Evolutionary conservation across 2,888 invertebrate genomes (phyloP), one percentile per base, ranked within the genome.

Genomic region (Poecilobothrus nobilitatus): DNA sequence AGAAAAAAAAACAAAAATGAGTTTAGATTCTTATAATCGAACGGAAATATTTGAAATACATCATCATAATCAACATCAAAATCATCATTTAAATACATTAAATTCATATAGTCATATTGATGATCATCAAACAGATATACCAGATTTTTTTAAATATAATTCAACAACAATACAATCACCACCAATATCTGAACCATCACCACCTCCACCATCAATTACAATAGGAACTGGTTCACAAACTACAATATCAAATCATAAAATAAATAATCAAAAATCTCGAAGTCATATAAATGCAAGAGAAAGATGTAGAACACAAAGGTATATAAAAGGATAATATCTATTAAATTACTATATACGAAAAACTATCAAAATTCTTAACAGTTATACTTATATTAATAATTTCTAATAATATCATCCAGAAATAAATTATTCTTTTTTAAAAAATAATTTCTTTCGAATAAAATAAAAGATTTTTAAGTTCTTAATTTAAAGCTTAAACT

Each of bases 251-350:
- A 18, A n/a, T 18, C 7, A n/a, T 53, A 6, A 53, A 53, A 27
- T 6, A 53, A 53, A 9, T 12, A 53, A 53, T 53, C 83, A 73
- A n/a, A 87, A 86, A 75, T 90, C 91, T 76, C 83, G 91, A 72
- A 89, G 87, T 76, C 91, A 91, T 76, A 92, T 92, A 1, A 93
- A 92, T 77, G 92, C 92, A 1, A 85, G 92, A 20, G 92, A 93
- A 78, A 84, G 92, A 71, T 91, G 90, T 79, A 84, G 92, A 74
- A 93, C 92, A 15, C 91, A 91, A 82, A 92, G 91, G 92, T 92
- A 68, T 72, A 75, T 74, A 41, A n/a, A n/a, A n/a, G n/a, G n/a
- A n/a, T n/a, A n/a, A n/a, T 20, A 41, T 53, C 27, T 22, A 53
- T 85, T 84, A 82, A 83, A 70, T n/a, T 67, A 37, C 10, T 37